Evolutionary conservation across 2,888 invertebrate genomes (phyloP).

Genomic region (Camptogramma bilineatum): DNA sequence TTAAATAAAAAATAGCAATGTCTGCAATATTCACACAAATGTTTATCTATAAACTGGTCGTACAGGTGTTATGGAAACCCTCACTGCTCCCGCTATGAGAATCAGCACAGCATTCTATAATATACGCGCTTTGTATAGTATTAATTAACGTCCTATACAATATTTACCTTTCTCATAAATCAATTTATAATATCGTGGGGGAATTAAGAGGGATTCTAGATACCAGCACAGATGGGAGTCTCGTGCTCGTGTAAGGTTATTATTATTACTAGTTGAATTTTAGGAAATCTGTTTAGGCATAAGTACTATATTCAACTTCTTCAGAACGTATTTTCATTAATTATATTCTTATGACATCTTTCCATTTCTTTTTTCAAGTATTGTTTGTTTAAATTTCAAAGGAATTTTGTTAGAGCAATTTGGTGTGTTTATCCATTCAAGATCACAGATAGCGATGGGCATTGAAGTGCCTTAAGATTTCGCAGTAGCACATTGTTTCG

Average conservation of each 20-base stretch:
- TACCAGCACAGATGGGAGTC: background rate
- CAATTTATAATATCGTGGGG: background rate
- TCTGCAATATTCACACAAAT: too few relatives aligned
- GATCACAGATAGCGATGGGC: slow-evolving; percentile 30
- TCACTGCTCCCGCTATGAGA: slow-evolving; percentile 61
- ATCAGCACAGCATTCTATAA: slow-evolving; percentile 64
- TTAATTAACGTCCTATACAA: slow-evolving; percentile 29
- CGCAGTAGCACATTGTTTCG: slow-evolving; percentile 53
- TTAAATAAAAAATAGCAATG: too few relatives aligned
- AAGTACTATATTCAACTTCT: too few relatives aligned
- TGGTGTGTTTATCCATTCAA: slow-evolving; percentile 6
- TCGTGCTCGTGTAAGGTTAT: too few relatives aligned
- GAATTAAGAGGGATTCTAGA: background rate
- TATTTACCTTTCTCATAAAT: slow-evolving; percentile 7
- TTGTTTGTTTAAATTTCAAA: background rate
- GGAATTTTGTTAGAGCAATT: background rate
- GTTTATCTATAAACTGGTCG: background rate
- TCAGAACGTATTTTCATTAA: too few relatives aligned
- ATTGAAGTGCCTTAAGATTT: slow-evolving; percentile 43
- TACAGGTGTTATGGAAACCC: slow-evolving; percentile 57
- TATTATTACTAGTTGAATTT: too few relatives aligned
- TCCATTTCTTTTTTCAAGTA: too few relatives aligned
- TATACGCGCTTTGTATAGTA: slow-evolving; percentile 52
- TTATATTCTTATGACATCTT: too few relatives aligned
- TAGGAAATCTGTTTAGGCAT: too few relatives aligned